Evolutionary conservation across 2,797 vertebrate genomes (phyloP).

Genomic region (Cyprinodon diabolis): DNA sequence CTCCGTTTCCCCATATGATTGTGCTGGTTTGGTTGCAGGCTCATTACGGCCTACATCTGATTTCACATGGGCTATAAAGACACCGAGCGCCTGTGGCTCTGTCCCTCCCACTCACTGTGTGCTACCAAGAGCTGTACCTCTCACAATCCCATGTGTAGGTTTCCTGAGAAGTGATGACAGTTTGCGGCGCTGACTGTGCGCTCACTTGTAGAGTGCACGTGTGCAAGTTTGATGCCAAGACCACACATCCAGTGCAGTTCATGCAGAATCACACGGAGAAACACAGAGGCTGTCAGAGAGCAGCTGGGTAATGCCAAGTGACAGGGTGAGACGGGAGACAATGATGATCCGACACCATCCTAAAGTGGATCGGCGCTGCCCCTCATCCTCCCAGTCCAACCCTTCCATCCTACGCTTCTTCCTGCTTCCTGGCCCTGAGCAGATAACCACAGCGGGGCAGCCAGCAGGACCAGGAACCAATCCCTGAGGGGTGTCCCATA

Average conservation of each 20-base stretch:
- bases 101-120: conserved; percentile 76
- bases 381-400: conserved; percentile 48
- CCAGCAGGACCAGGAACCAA: conserved; percentile 56
- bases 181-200: conserved; percentile 38
- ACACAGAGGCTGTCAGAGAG: conserved; percentile 56
- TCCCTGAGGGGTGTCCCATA: conserved; percentile 63
- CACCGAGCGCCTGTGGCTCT: conserved; percentile 74
- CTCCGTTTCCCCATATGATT: conserved; percentile 62
- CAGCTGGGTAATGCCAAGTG: conserved; percentile 69
- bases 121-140: conserved; percentile 57
- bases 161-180: conserved; percentile 69
- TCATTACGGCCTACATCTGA: conserved; percentile 79
- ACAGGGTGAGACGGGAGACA: conserved; percentile 75
- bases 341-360: conserved; percentile 74
- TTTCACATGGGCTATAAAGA: conserved; percentile 80
- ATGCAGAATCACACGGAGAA: conserved; percentile 39
- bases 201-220: conserved; percentile 54
- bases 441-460: conserved; percentile 73
- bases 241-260: conserved; percentile 67
- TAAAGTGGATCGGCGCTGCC: conserved; percentile 69
- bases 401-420: conserved; percentile 54
- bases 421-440: conserved; percentile 73
- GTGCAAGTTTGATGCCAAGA: conserved; percentile 62
- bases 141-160: conserved; percentile 74
- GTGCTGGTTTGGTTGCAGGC: conserved; percentile 75